Conservation (phyloP, 1,140 invertebrate genomes). For the Sipha flava region DNA sequence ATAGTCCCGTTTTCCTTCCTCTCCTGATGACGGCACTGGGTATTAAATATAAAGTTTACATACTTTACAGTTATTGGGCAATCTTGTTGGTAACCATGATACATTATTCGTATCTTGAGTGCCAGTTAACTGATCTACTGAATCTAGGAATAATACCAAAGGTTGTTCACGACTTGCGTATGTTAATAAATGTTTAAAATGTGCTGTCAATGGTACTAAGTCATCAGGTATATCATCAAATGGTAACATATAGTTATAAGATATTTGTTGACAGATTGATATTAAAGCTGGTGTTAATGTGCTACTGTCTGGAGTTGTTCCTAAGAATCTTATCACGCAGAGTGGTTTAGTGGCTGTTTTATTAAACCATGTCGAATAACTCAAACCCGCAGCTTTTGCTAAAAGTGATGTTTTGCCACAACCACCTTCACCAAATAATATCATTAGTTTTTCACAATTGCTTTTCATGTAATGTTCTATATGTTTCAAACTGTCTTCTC, state of each 20-base stretch:
- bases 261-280: conserved; percentile 93
- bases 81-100: conserved; percentile 86
- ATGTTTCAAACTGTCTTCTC: conserved; percentile 73
- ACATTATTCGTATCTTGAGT: conserved; percentile 89
- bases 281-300: conserved; percentile 88
- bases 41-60: conserved; percentile 33
- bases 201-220: conserved; percentile 85
- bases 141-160: conserved; percentile 79
- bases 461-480: conserved; percentile 81
- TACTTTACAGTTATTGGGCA: conserved; percentile 86
- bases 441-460: conserved; percentile 75
- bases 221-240: conserved; percentile 93
- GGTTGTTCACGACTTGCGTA: conserved; percentile 72
- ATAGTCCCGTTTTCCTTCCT: too few relatives aligned
- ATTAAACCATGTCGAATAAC: conserved; percentile 60
- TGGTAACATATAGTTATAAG: conserved; percentile 86
- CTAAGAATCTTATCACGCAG: conserved; percentile 84
- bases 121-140: conserved; percentile 91
- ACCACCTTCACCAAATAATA: conserved; percentile 91
- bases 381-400: conserved; percentile 81
- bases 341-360: conserved; percentile 59
- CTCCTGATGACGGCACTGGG: too few relatives aligned
- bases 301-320: conserved; percentile 93
- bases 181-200: conserved; percentile 88
- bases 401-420: conserved; percentile 95